These are phyloP conservation scores for Pachycephala philippinensis DNA, from an alignment of 2,113 vertebrate species.

Conservation along the genomic window DNA sequence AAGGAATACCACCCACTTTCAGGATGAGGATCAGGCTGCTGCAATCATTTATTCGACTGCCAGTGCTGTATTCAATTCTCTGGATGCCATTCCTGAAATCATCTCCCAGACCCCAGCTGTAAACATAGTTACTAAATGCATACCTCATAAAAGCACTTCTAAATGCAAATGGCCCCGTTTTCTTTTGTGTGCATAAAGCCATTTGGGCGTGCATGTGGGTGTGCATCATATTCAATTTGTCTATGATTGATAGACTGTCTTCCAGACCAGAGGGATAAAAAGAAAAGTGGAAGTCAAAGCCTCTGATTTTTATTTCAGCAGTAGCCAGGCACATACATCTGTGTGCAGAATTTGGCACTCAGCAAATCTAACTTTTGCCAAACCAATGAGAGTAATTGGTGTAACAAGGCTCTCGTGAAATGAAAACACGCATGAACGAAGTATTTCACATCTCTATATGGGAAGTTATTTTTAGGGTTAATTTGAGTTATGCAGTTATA, in stretches of 20 bases:
- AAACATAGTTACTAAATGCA: constrained; percentile 15
- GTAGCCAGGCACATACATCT: constrained; percentile 61
- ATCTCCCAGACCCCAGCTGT: constrained; percentile 6
- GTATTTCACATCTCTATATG: neutral
- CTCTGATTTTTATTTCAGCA: constrained; percentile 67
- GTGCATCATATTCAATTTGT: neutral
- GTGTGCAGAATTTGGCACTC: constrained; percentile 42
- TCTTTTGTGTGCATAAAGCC: constrained; percentile 8
- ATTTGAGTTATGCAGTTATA: neutral
- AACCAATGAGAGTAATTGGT: constrained; percentile 18
- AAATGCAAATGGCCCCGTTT: neutral
- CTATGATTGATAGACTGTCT: constrained; percentile 17
- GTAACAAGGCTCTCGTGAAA: constrained; percentile 21
- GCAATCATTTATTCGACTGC: neutral
- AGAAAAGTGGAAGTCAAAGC: constrained; percentile 63
- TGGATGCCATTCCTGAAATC: neutral
- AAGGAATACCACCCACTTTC: neutral
- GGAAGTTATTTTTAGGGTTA: constrained; percentile 52
- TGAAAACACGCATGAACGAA: neutral
- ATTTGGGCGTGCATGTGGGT: neutral
- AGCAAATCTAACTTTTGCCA: constrained; percentile 42
- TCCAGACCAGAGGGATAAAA: constrained; percentile 39
- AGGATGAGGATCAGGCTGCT: neutral
- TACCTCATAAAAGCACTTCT: constrained; percentile 38
- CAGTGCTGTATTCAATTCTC: neutral